These are phyloP conservation scores for Dasypolia templi DNA, from an alignment of 2,888 invertebrate species.

Conservation along the genomic window DNA sequence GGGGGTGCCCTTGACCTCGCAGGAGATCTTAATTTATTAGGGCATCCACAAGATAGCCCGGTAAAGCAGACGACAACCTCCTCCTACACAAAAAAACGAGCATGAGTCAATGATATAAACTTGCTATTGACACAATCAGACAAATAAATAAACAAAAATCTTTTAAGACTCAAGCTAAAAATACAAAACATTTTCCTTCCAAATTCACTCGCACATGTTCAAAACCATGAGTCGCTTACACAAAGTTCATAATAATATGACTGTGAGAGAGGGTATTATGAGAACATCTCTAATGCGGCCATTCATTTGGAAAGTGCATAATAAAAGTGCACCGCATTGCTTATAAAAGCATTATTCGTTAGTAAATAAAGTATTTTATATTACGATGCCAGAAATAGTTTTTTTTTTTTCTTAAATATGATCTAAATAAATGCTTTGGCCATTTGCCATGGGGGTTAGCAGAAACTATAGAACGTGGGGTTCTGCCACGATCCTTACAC, in stretches of 20 bases:
- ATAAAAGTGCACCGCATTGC: conserved; percentile 36
- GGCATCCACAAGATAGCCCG: background rate
- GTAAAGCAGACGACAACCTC: background rate
- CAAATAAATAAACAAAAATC: no score
- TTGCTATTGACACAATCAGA: background rate
- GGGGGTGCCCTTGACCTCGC: no score
- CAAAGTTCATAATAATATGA: conserved; percentile 28
- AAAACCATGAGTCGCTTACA: background rate
- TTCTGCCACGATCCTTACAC: background rate
- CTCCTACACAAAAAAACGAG: background rate
- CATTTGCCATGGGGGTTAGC: background rate
- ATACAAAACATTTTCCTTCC: background rate
- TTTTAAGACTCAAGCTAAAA: no score
- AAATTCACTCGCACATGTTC: background rate
- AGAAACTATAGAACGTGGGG: no score
- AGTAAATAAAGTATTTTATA: conserved; percentile 1
- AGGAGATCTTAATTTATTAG: background rate
- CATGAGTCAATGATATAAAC: background rate
- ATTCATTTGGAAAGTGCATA: conserved; percentile 39
- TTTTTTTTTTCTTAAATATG: no score
- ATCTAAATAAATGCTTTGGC: no score
- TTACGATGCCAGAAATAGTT: background rate
- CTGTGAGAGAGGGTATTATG: background rate
- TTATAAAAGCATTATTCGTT: conserved; percentile 14
- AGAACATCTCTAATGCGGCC: background rate